phyloP scores from a whole-genome alignment of 2,888 invertebrate genomes.

The Adelphocoris suturalis region DNA sequence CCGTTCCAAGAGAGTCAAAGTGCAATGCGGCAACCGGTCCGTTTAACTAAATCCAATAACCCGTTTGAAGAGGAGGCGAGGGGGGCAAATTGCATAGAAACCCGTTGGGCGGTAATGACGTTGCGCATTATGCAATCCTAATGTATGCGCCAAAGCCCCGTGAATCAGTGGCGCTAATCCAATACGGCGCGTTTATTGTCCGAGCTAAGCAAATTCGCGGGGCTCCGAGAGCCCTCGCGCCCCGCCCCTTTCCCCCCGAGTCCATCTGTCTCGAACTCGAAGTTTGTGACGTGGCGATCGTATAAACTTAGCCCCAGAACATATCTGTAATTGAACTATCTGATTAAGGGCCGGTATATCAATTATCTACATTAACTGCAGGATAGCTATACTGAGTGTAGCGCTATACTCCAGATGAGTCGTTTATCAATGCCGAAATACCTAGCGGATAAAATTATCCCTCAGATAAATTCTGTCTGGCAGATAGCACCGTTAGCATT shows the following conservation, averaged over 20 bases:
- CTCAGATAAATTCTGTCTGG: too few species aligned
- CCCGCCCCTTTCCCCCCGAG: not conserved
- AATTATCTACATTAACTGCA: too few species aligned
- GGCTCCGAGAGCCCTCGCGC: conserved; percentile 2
- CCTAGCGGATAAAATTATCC: too few species aligned
- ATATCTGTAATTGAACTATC: too few species aligned
- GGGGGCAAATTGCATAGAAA: conserved; percentile 52
- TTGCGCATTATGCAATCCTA: conserved; percentile 66
- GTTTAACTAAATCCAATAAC: conserved; percentile 63
- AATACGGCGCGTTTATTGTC: conserved; percentile 63
- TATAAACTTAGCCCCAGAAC: too few species aligned
- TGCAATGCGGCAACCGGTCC: conserved; percentile 38
- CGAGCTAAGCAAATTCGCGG: conserved; percentile 51
- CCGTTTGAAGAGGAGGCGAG: not conserved
- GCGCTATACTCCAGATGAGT: too few species aligned
- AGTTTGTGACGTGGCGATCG: not conserved
- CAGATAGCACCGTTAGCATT: too few species aligned
- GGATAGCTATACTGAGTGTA: too few species aligned
- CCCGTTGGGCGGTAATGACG: conserved; percentile 56
- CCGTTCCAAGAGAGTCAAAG: conserved; percentile 52
- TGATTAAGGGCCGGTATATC: too few species aligned
- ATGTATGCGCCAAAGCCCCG: conserved; percentile 56
- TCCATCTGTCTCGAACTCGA: not conserved
- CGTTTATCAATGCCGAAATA: too few species aligned
- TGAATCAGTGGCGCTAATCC: conserved; percentile 63